Conservation (phyloP, 2,888 invertebrate genomes). For the Oscheius sp. region DNA sequence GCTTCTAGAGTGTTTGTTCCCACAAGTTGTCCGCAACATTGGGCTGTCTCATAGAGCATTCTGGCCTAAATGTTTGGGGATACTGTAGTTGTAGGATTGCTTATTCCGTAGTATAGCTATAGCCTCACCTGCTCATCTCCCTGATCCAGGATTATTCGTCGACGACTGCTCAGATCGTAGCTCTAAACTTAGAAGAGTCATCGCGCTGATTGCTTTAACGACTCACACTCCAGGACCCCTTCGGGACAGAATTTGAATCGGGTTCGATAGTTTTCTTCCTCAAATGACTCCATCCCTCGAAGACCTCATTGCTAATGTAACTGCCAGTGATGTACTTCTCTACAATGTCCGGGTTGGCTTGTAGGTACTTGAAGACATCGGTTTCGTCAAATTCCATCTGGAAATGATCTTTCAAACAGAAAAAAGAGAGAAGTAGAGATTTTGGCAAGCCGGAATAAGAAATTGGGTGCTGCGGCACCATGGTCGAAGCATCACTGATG, state of each 20-base stretch:
- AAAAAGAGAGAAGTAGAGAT: neutral
- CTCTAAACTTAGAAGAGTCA: slow-evolving; percentile 30
- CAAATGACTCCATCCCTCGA: slow-evolving; percentile 58
- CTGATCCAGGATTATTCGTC: slow-evolving; percentile 49
- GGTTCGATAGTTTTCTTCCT: slow-evolving; percentile 27
- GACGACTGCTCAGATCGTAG: slow-evolving; percentile 45
- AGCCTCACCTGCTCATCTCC: slow-evolving; percentile 47
- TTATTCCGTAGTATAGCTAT: neutral
- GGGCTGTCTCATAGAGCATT: slow-evolving; percentile 64
- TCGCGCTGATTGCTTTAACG: neutral
- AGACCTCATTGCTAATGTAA: slow-evolving; percentile 57
- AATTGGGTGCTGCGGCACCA: neutral
- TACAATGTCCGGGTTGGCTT: slow-evolving; percentile 55
- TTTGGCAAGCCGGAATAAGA: neutral
- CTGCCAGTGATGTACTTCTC: slow-evolving; percentile 57
- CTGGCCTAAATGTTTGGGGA: slow-evolving; percentile 41
- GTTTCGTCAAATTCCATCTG: slow-evolving; percentile 39
- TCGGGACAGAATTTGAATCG: neutral
- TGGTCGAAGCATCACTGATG: slow-evolving; percentile 18
- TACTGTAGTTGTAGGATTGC: neutral
- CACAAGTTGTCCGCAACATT: slow-evolving; percentile 63
- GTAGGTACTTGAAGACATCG: slow-evolving; percentile 50
- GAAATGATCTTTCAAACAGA: neutral
- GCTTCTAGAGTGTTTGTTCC: slow-evolving; percentile 61
- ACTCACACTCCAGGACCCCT: slow-evolving; percentile 44